phyloP scores from a whole-genome alignment of 2,888 invertebrate genomes.

The Prosapia bicincta region DNA sequence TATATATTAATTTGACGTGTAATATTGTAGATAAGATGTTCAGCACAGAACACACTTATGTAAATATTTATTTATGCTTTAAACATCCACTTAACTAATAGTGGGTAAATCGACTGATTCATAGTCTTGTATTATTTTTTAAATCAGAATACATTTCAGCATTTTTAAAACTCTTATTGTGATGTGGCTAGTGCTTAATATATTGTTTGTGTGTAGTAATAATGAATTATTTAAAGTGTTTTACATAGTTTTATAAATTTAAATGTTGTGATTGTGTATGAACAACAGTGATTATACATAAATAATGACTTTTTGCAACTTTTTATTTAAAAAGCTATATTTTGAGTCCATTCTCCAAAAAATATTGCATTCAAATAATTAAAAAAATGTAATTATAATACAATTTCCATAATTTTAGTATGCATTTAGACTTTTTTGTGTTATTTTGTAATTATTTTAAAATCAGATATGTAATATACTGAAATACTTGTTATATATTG shows the following conservation, averaged over 20 bases:
- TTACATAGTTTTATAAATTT: slow-evolving; percentile 2
- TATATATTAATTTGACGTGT: neutral
- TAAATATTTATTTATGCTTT: neutral
- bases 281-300: neutral
- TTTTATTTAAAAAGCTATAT: neutral
- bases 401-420: neutral
- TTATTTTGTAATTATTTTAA: slow-evolving; percentile 25
- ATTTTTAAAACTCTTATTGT: neutral
- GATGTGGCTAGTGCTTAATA: neutral
- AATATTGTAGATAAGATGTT: neutral
- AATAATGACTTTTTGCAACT: neutral
- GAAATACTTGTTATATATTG: slow-evolving; percentile 28
- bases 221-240: neutral
- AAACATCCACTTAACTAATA: neutral
- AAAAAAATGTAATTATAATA: neutral
- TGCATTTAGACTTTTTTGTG: slow-evolving; percentile 25
- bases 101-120: neutral
- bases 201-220: neutral
- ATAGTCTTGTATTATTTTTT: too few species aligned
- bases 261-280: neutral
- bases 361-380: neutral
- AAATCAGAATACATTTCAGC: neutral
- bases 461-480: slow-evolving; percentile 27
- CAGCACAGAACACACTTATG: neutral
- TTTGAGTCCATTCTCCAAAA: neutral